Evolutionary conservation across 2,888 invertebrate genomes (phyloP).

Genomic region (Tetragnatha montana): DNA sequence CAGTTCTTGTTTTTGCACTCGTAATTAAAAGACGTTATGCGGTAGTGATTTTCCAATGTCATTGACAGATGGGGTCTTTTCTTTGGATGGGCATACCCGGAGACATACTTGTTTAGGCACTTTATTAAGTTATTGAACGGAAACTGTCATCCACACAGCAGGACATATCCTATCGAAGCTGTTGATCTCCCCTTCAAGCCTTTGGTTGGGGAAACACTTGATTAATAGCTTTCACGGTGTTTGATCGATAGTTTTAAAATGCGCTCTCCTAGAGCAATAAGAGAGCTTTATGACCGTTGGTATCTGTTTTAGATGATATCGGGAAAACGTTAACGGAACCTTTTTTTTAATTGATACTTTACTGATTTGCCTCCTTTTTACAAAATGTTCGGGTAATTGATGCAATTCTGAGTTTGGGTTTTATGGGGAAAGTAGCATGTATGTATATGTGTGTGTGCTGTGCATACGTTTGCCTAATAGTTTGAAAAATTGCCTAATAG

Average conservation of each 20-base stretch:
- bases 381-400: neutral
- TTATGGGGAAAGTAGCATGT: neutral
- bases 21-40: conserved; percentile 53
- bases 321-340: neutral
- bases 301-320: conserved; percentile 1
- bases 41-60: conserved; percentile 59
- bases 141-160: conserved; percentile 11
- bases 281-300: neutral
- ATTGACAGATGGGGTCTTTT: conserved; percentile 51
- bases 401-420: neutral
- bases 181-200: conserved; percentile 12
- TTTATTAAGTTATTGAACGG: conserved; percentile 46
- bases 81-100: conserved; percentile 16
- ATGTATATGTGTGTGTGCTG: neutral
- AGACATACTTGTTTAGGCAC: conserved; percentile 30
- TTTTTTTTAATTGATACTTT: neutral
- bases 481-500: no score
- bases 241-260: conserved; percentile 1
- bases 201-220: neutral
- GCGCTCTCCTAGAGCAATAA: neutral
- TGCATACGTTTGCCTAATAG: neutral
- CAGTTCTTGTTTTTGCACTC: conserved; percentile 32
- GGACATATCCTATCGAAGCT: conserved; percentile 5
- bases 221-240: neutral
- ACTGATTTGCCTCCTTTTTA: no score